Evolutionary conservation across 2,888 invertebrate genomes (phyloP).

Genomic region (Ormyrus rosae): DNA sequence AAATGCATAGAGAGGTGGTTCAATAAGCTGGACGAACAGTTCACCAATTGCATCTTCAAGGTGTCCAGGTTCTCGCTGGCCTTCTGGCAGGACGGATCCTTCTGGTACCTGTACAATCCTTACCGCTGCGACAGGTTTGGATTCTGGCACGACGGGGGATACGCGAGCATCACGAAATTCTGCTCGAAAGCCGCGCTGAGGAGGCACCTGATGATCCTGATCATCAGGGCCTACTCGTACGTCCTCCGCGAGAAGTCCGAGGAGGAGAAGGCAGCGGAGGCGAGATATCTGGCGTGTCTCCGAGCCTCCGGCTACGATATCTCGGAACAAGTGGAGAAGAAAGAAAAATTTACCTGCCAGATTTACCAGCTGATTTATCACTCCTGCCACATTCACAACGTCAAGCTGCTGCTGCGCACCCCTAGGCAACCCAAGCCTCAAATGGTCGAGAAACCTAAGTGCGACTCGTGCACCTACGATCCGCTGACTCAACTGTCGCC

Average conservation of each 20-base stretch:
- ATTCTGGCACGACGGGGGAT: conserved; percentile 66
- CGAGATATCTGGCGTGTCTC: not conserved
- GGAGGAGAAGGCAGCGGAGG: not conserved
- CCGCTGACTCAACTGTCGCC: conserved; percentile 50
- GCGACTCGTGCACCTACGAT: conserved; percentile 62
- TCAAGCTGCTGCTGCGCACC: conserved; percentile 61
- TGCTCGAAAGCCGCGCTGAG: conserved; percentile 65
- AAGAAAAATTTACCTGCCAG: conserved; percentile 60
- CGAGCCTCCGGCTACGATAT: no score
- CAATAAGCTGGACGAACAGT: conserved; percentile 61
- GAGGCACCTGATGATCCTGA: conserved; percentile 68
- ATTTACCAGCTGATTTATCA: conserved; percentile 66
- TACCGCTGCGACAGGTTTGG: conserved; percentile 70
- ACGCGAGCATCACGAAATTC: conserved; percentile 68
- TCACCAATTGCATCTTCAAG: conserved; percentile 67
- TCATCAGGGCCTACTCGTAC: conserved; percentile 66
- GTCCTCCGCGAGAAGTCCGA: conserved; percentile 4
- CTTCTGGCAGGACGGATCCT: conserved; percentile 69
- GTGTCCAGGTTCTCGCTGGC: conserved; percentile 66
- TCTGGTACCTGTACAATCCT: conserved; percentile 72
- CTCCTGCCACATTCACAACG: conserved; percentile 67
- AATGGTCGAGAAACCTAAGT: conserved; percentile 56
- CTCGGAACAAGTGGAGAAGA: no score
- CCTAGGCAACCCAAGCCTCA: conserved; percentile 52
- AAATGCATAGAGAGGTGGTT: conserved; percentile 66